A percentile compares a stretch with the other conserved stretches of the same genome.
Evolutionary conservation across 1,140 invertebrate genomes (phyloP).

Genomic region (Maniola jurtina): DNA sequence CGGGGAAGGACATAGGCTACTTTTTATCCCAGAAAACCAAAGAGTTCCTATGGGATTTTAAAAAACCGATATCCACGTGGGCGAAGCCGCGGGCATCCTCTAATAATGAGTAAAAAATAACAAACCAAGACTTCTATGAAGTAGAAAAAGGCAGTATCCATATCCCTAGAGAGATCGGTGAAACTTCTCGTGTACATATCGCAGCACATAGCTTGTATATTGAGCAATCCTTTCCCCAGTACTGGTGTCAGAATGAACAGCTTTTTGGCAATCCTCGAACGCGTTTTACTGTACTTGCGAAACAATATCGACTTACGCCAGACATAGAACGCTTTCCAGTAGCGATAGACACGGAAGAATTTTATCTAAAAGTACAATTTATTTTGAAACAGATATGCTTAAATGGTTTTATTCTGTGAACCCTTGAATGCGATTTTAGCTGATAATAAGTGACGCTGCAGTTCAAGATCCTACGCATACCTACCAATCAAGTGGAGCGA

Average conservation of each 20-base stretch:
- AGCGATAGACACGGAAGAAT: conserved; percentile 85
- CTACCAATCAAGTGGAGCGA: neutral
- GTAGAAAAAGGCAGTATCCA: conserved; percentile 82
- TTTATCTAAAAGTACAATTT: conserved; percentile 80
- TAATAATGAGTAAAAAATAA: too few species aligned
- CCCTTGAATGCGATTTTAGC: too few species aligned
- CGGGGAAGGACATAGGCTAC: too few species aligned
- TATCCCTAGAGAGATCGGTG: conserved; percentile 76
- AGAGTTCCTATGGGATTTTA: too few species aligned
- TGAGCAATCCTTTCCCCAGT: conserved; percentile 84
- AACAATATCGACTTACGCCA: conserved; percentile 88
- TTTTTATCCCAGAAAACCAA: too few species aligned
- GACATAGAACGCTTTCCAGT: conserved; percentile 90
- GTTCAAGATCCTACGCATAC: too few species aligned
- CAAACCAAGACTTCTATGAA: conserved; percentile 83
- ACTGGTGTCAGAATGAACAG: conserved; percentile 87
- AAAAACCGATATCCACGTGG: too few species aligned
- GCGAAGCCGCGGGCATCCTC: too few species aligned
- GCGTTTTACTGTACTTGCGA: conserved; percentile 82
- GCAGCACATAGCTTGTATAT: conserved; percentile 85
- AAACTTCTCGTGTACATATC: conserved; percentile 82
- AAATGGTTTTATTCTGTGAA: too few species aligned
- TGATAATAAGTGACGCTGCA: neutral
- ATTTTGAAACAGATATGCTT: neutral
- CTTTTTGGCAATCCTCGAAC: conserved; percentile 81